Percentiles rank a stretch among this genome's conserved stretches.
These are phyloP conservation scores for Cataglyphis hispanica DNA, from an alignment of 1,140 invertebrate genomes.

Conservation along the genomic window DNA sequence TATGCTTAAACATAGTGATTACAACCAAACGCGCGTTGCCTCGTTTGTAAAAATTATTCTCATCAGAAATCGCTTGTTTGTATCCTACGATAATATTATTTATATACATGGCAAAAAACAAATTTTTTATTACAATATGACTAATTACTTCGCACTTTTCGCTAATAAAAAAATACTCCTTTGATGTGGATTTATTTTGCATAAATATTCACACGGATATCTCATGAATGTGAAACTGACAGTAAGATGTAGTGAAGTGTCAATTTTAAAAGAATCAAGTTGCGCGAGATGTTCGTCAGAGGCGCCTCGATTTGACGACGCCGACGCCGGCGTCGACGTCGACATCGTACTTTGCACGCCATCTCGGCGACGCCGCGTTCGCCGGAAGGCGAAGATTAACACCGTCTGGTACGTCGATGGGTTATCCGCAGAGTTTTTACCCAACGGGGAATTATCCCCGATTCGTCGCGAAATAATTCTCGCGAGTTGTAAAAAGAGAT, in stretches of 20 bases:
- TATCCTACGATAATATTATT: background rate
- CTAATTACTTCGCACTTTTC: background rate
- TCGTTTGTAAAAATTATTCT: background rate
- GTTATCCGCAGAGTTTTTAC: slow-evolving; percentile 53
- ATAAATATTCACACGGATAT: slow-evolving; percentile 24
- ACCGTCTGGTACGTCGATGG: slow-evolving; percentile 40
- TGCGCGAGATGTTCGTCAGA: slow-evolving; percentile 76
- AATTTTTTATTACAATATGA: too few relatives aligned
- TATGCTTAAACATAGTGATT: too few relatives aligned
- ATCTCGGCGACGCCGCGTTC: slow-evolving; percentile 57
- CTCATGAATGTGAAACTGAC: slow-evolving; percentile 51
- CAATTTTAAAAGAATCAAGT: slow-evolving; percentile 73
- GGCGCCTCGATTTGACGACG: slow-evolving; percentile 18
- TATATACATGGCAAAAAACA: too few relatives aligned
- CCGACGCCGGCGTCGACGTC: slow-evolving; percentile 5
- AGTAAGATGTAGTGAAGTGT: slow-evolving; percentile 77
- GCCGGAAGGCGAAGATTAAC: slow-evolving; percentile 24
- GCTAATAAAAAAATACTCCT: background rate
- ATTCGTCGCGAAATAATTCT: background rate
- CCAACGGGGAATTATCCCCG: slow-evolving; percentile 17
- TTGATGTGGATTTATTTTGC: background rate
- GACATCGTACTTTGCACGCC: slow-evolving; percentile 45
- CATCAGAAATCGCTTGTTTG: background rate
- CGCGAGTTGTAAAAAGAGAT: background rate
- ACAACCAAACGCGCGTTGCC: too few relatives aligned